Percentiles rank a stretch among this genome's conserved stretches.
Evolutionary conservation across 2,888 invertebrate genomes (phyloP).

Genomic region (Epistrophe eligans): DNA sequence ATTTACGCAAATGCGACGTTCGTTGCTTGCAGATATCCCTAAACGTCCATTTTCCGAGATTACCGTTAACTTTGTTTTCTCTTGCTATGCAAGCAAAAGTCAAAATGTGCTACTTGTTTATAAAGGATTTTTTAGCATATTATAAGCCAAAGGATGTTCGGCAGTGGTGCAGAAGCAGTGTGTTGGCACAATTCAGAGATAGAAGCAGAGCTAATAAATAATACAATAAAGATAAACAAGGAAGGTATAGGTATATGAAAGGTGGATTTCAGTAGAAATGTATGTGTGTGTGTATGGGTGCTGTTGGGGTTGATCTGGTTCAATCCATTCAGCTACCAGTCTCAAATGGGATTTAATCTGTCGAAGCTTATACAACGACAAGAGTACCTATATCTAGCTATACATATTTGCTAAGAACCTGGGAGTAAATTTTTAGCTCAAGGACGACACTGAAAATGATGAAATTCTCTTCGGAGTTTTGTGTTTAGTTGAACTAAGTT

Average conservation of each 20-base stretch:
- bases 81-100: constrained; percentile 12
- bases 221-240: constrained; percentile 67
- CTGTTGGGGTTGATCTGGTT: not conserved
- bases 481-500: constrained; percentile 27
- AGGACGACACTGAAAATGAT: not conserved
- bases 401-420: not conserved
- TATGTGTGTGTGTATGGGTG: not conserved
- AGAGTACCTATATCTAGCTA: not conserved
- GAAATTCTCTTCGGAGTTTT: not conserved
- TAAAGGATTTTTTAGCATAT: constrained; percentile 21
- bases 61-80: constrained; percentile 56
- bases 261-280: not conserved
- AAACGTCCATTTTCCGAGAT: constrained; percentile 54
- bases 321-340: not conserved
- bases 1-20: constrained; percentile 64
- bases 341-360: constrained; percentile 27
- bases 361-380: constrained; percentile 22
- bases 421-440: constrained; percentile 4
- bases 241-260: not conserved
- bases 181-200: constrained; percentile 48
- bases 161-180: not conserved
- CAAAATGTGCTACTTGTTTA: constrained; percentile 34
- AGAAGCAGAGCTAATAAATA: constrained; percentile 64
- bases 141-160: constrained; percentile 26
- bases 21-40: constrained; percentile 68